Conservation (phyloP, 1,140 invertebrate genomes). For the Scaptomyza hsui region DNA sequence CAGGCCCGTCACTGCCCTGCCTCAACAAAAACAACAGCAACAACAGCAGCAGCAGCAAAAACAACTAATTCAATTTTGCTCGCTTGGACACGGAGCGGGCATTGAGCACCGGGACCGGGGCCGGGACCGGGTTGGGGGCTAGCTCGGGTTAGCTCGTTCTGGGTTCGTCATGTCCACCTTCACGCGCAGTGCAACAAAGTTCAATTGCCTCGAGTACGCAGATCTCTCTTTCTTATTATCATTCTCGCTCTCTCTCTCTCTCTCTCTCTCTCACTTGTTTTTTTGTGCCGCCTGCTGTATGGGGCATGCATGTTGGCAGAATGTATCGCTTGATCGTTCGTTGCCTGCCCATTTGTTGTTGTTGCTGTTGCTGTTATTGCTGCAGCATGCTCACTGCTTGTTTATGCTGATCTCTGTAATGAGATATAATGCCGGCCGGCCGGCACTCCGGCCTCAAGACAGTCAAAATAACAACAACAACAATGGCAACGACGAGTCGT, state of each 20-base stretch:
- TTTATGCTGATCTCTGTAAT: slow-evolving; percentile 83
- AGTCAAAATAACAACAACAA: slow-evolving; percentile 20
- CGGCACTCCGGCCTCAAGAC: slow-evolving; percentile 34
- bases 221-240: slow-evolving; percentile 9
- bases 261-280: slow-evolving; percentile 7
- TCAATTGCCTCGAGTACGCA: slow-evolving; percentile 76
- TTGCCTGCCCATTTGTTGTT: slow-evolving; percentile 31
- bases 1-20: slow-evolving; percentile 66
- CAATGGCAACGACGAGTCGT: background rate
- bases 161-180: slow-evolving; percentile 74
- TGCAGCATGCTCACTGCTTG: slow-evolving; percentile 72
- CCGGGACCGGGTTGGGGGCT: background rate
- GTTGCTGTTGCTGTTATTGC: slow-evolving; percentile 33
- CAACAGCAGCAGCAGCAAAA: slow-evolving; percentile 49
- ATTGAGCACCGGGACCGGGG: slow-evolving; percentile 2
- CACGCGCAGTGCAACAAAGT: slow-evolving; percentile 65
- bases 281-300: slow-evolving; percentile 14
- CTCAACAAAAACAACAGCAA: slow-evolving; percentile 40
- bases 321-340: slow-evolving; percentile 74
- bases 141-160: slow-evolving; percentile 26
- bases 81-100: slow-evolving; percentile 48
- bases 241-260: slow-evolving; percentile 9
- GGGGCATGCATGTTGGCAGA: slow-evolving; percentile 64
- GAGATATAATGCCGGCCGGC: slow-evolving; percentile 81
- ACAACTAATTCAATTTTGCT: slow-evolving; percentile 75